Evolutionary conservation across 2,797 vertebrate genomes (phyloP), one percentile per base, ranked within the genome.

Genomic region (Pipistrellus nathusii): DNA sequence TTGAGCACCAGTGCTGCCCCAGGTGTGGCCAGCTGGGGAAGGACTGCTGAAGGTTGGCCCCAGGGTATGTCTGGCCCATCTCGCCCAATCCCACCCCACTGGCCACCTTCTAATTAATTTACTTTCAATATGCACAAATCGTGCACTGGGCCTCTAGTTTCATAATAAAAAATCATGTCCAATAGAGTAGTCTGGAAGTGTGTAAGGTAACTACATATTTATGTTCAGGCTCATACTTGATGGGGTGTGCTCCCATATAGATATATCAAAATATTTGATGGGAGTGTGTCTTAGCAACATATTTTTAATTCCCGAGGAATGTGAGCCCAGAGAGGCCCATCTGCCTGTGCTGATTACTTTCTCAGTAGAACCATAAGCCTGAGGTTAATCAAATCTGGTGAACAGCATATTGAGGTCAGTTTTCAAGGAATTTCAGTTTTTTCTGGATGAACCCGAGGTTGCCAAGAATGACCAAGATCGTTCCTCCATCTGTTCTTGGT

Each of bases 351-450:
- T 93, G 96, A 96, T 93, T 1, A 2, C 51, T 85, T 76, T 78
- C 88, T 87, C 92, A 80, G 64, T 57, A 93, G 76, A 66, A 91
- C 0, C 0, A 51, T 9, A 8, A 85, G 64, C 83, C 94, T 69
- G 88, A 85, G 73, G 92, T 94, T 77, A 96, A 85, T 93, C 72
- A 83, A 94, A 93, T 73, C 94, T 92, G 81, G 53, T 95, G 44
- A 96, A 69, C 44, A 96, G 80, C 96, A 97, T 90, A 98, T 38
- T 93, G 97, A 97, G 94, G 84, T 80, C 97, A 95, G 2, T 91
- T 94, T 97, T 90, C 94, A 82, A 53, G 25, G 55, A 89, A 95
- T 78, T 95, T 91, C 55, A 81, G 68, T 82, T 95, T 97, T 94
- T 95, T 93, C n/a, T 18, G 55, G 72, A 83, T 91, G 80, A 95